A percentile compares a stretch with the other conserved stretches of the same genome.
Conservation (phyloP, 2,888 invertebrate species). For the Ornithoptera priamus region DNA sequence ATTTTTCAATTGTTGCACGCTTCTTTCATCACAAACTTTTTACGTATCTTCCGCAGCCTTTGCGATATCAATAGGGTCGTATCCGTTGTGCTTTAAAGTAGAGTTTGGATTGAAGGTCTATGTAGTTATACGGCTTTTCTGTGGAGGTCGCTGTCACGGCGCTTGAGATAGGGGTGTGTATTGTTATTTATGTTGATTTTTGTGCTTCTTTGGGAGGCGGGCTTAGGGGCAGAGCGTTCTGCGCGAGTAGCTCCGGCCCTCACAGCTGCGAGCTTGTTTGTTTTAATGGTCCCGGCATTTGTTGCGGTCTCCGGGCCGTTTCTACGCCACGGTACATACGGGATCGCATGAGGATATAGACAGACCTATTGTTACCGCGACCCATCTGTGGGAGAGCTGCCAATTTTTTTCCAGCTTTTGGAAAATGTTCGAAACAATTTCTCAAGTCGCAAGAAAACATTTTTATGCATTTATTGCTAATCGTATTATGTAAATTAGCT, state of each 20-base stretch:
- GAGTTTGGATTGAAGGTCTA: constrained; percentile 35
- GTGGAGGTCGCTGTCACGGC: constrained; percentile 52
- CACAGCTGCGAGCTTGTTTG: constrained; percentile 72
- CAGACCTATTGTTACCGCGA: constrained; percentile 42
- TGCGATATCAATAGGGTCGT: constrained; percentile 37
- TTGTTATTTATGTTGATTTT: constrained; percentile 80
- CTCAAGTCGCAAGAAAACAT: too few relatives aligned
- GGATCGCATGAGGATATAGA: constrained; percentile 44
- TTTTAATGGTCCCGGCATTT: constrained; percentile 72
- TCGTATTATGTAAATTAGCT: too few relatives aligned
- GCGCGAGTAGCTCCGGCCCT: constrained; percentile 62
- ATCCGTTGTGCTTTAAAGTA: constrained; percentile 32
- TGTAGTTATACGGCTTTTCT: constrained; percentile 40
- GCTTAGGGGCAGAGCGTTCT: constrained; percentile 66
- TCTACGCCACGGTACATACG: constrained; percentile 61
- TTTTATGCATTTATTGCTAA: too few relatives aligned
- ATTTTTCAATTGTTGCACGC: constrained; percentile 80
- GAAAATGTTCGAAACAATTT: constrained; percentile 22
- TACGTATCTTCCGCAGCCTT: constrained; percentile 31
- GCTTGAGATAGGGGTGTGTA: constrained; percentile 78
- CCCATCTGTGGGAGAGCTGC: constrained; percentile 59
- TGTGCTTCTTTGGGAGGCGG: constrained; percentile 72
- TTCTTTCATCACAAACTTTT: constrained; percentile 48
- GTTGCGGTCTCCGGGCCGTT: constrained; percentile 55
- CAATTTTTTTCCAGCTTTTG: constrained; percentile 44